These are phyloP conservation scores for Cremastinae sp. DNA, from an alignment of 2,888 invertebrate genomes.

Conservation along the genomic window DNA sequence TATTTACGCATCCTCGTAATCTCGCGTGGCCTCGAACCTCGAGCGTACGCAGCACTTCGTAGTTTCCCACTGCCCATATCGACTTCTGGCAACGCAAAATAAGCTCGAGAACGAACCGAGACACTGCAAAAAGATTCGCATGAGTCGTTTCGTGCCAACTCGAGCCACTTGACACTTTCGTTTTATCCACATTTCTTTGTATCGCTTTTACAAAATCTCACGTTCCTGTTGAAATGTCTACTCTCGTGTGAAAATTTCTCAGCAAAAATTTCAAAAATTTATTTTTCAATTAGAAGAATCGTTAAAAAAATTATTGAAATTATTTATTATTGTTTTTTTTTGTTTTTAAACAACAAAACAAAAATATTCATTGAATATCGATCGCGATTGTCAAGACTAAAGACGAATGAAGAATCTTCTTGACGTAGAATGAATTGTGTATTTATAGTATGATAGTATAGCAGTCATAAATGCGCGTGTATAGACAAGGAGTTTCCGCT, in stretches of 20 bases:
- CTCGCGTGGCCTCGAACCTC: conserved; percentile 55
- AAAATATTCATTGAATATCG: too few species aligned
- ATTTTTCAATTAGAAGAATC: not conserved
- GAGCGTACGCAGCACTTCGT: conserved; percentile 17
- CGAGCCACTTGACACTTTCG: conserved; percentile 4
- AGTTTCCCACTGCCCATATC: conserved; percentile 35
- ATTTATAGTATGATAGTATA: not conserved
- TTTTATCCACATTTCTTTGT: conserved; percentile 1
- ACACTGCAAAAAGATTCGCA: conserved; percentile 15
- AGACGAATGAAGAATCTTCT: not conserved
- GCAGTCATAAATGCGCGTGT: conserved; percentile 1
- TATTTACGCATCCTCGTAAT: conserved; percentile 31
- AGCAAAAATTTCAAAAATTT: not conserved
- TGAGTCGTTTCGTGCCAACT: conserved; percentile 10
- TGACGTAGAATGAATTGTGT: conserved; percentile 3
- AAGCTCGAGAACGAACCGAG: conserved; percentile 21
- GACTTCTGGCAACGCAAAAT: conserved; percentile 39
- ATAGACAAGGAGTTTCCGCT: conserved; percentile 66
- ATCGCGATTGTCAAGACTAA: not conserved
- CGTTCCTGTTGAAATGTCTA: not conserved
- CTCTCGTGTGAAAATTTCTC: not conserved
- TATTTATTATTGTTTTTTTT: too few species aligned
- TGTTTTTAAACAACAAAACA: too few species aligned
- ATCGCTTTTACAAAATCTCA: not conserved
- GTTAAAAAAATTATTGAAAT: not conserved